These are phyloP conservation scores for Xanthostigma xanthostigma DNA, from an alignment of 2,888 invertebrate species.

Conservation along the genomic window DNA sequence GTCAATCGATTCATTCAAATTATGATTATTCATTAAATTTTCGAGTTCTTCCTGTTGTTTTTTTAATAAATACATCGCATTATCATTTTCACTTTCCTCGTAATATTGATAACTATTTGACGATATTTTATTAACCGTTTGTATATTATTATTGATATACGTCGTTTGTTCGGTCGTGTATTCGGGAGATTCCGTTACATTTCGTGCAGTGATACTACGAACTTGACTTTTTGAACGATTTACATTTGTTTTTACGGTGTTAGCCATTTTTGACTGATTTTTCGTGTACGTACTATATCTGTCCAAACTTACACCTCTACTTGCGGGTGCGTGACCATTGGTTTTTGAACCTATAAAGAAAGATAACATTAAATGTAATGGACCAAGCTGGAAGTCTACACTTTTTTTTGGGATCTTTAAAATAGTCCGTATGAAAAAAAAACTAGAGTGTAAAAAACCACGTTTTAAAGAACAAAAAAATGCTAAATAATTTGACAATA, in stretches of 20 bases:
- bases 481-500: too few species aligned
- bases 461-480: too few species aligned
- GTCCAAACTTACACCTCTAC: slow-evolving; percentile 12
- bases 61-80: slow-evolving; percentile 6
- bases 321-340: not conserved
- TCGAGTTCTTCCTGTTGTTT: slow-evolving; percentile 23
- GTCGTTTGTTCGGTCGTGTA: not conserved
- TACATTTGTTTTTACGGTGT: not conserved
- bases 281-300: slow-evolving; percentile 4
- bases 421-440: too few species aligned
- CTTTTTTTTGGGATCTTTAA: too few species aligned
- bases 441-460: too few species aligned
- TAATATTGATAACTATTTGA: not conserved
- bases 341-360: not conserved
- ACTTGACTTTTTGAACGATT: not conserved
- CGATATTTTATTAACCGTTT: too few species aligned
- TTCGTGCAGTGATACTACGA: not conserved
- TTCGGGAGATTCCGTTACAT: too few species aligned
- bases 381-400: too few species aligned
- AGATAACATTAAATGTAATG: not conserved
- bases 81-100: slow-evolving; percentile 11
- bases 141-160: not conserved
- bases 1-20: slow-evolving; percentile 27
- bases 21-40: slow-evolving; percentile 28
- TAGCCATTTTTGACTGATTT: not conserved